Conservation (phyloP, 2,113 vertebrate species). For the Microcebus griseorufus region DNA sequence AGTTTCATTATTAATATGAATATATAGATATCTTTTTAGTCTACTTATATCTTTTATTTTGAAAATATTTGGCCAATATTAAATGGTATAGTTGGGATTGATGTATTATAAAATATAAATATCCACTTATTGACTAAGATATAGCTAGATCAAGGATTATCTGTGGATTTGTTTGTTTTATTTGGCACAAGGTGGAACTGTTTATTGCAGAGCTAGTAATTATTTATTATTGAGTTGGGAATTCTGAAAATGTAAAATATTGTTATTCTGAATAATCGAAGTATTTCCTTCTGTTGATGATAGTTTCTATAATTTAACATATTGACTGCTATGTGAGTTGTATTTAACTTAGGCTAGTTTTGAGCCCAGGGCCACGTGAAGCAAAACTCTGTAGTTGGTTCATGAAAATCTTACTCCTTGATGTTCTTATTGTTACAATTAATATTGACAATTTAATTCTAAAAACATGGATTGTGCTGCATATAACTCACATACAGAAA, state of each 20-base stretch:
- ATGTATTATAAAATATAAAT: slow-evolving; percentile 1
- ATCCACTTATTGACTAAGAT: background rate
- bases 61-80: background rate
- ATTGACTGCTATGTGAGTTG: too few relatives aligned
- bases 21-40: background rate
- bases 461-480: too few relatives aligned
- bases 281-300: background rate
- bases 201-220: background rate
- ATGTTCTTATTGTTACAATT: too few relatives aligned
- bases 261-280: background rate
- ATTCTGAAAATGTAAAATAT: background rate
- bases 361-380: too few relatives aligned
- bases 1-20: background rate
- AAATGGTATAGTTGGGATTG: background rate
- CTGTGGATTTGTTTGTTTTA: background rate
- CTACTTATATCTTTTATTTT: background rate
- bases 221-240: slow-evolving; percentile 3
- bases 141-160: background rate
- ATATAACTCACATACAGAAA: too few relatives aligned
- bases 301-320: slow-evolving; percentile 18
- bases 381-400: too few relatives aligned
- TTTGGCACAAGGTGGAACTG: background rate
- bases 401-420: too few relatives aligned
- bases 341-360: too few relatives aligned
- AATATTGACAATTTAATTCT: too few relatives aligned